Evolutionary conservation across 1,140 invertebrate species (phyloP), one percentile per base, ranked within the genome.

Genomic region (Drosophila setifemur): DNA sequence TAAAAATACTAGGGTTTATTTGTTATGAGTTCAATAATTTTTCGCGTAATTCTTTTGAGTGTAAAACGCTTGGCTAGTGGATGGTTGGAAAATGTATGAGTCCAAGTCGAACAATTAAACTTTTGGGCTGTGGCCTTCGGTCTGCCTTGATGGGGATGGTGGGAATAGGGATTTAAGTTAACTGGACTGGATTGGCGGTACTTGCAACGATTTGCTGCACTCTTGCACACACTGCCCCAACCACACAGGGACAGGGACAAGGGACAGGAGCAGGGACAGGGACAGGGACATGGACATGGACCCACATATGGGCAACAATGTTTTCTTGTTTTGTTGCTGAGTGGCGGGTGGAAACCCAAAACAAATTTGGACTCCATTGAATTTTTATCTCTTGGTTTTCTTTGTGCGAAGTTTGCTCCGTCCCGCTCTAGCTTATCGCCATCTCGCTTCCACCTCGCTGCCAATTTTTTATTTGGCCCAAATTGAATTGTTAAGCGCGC

Each of bases 101-200:
- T 44, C 63, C 69, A 79, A 79, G 75, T 52, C 70, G 58, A 69
- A 73, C 74, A 78, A 78, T 78, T 78, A 78, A 78, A 79, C 69
- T 79, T 73, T 63, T 44, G 49, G 43, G 12, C 26, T n/a, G n/a
- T n/a, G n/a, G n/a, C n/a, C n/a, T n/a, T n/a, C n/a, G n/a, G n/a
- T n/a, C n/a, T n/a, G n/a, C n/a, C n/a, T n/a, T n/a, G n/a, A n/a
- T n/a, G n/a, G 4, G 18, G n/a, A 7, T 16, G 12, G 4, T n/a
- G n/a, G 31, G 12, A 19, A 14, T 4, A 18, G 28, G 39, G 11
- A 29, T 14, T 31, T 5, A 31, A 37, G 29, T 61, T 37, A 64
- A 48, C 42, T 35, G 55, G 11, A 39, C 55, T 39, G 31, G 55
- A 48, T 48, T 48, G 60, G 49, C 55, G 39, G 39, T 43, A 19